Conservation (phyloP, 1,140 invertebrate genomes). For the Zaprionus kolodkinae region DNA sequence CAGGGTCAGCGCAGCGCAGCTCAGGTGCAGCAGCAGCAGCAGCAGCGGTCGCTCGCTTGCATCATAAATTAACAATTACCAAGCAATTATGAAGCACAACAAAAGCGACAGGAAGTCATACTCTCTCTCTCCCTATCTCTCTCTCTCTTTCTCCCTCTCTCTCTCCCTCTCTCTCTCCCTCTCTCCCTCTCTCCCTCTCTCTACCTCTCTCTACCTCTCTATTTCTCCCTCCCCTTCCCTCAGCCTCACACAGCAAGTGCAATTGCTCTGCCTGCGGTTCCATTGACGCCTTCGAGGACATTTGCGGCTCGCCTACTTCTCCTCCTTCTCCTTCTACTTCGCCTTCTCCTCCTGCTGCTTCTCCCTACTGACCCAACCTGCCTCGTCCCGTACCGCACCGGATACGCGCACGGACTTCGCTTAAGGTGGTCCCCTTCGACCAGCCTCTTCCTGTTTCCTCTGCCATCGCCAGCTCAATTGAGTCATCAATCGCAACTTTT, state of each 20-base stretch:
- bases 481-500: background rate
- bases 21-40: slow-evolving; percentile 14
- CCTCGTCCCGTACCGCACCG: background rate
- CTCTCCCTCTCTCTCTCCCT: background rate
- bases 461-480: background rate
- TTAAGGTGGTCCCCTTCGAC: background rate
- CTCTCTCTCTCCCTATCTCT: background rate
- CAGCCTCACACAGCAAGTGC: background rate
- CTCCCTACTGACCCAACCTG: background rate
- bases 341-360: background rate
- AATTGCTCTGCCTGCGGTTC: background rate
- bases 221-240: too few species aligned
- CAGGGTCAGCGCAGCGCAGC: background rate
- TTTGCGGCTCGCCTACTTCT: background rate
- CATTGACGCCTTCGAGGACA: slow-evolving; percentile 2
- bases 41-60: slow-evolving; percentile 2
- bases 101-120: slow-evolving; percentile 38
- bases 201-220: background rate
- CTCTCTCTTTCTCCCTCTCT: background rate
- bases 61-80: slow-evolving; percentile 74
- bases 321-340: background rate
- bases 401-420: background rate
- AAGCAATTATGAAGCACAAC: slow-evolving; percentile 62
- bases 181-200: too few species aligned
- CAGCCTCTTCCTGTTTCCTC: background rate